Base-by-base conservation (phyloP, 2,888 invertebrate species). In the Sphaerophoria taeniata region DNA sequence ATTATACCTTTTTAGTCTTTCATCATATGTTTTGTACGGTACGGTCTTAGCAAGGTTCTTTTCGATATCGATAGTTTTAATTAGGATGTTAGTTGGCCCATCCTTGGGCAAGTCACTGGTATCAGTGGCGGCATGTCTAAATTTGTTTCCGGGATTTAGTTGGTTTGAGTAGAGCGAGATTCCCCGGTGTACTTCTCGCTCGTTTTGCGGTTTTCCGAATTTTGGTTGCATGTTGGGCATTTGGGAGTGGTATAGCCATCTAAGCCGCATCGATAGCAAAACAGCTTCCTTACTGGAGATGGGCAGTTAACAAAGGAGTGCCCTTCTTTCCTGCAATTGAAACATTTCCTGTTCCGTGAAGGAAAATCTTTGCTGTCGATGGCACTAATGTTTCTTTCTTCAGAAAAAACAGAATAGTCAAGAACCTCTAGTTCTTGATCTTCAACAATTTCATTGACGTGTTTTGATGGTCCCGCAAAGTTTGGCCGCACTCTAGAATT, bases 241-340 rank as follows among this genome's bases (percentile, higher is more conserved):
- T 58, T 12, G 4, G 45, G 55, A 1, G 56, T 56, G 0, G 70
- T 56, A 31, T 56, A 47, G 11, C 47, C 56, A 34, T 69, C 55
- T 6, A 43, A 7, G 0, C 55, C 69, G 33, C 69, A 69, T 9
- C 55, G 12, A 14, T 69, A 69, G 12, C 55, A 55, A 24, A 69
- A 69, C 5, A 55, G 33, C 14, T 51, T 67, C 16, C 51, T 12
- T 1, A 34, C 36, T 11, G 65, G 33, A 6, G 65, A 67, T 51
- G 65, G 55, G n/a, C 69, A 69, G n/a, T 12, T 14, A 31, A 69
- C 14, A 31, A 69, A 69, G 3, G 56, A 55, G 16, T 70, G 55
- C 3, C 56, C 45, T 14, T 51, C 16, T 4, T 45, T 24, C n/a
- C 56, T 55, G 11, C 55, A 55, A 14, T 69, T 55, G 11, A 39